Base-by-base conservation (phyloP, 2,888 invertebrate species). In the Thymelicus sylvestris region DNA sequence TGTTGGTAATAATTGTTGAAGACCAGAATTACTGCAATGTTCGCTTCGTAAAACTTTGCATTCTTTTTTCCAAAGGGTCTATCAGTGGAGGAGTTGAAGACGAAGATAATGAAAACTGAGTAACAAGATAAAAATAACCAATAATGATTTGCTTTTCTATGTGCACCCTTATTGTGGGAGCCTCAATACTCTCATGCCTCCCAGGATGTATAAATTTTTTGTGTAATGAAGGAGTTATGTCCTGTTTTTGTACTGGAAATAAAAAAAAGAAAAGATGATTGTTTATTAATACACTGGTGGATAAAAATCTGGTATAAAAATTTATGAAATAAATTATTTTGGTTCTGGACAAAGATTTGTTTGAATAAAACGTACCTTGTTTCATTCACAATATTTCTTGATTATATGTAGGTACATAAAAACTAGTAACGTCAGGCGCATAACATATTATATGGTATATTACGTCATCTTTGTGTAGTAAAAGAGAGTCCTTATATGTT, bases 1-100 rank as follows among this genome's bases (percentile, higher is more conserved):
- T 7, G 6, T 70, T 83, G 83, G 83, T 84, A 85, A 84, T 81
- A 84, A 87, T 88, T 87, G 87, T 88, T 88, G 87, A 87, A 89
- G 87, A 81, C 74, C 75, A 48, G 57, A 50, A 75, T 75, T 10
- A 70, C 65, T 66, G 57, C 39, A 59, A 60, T 71, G 72, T 74
- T 76, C 65, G 75, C 79, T 83, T 86, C 86, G 88, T 89, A 86
- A 87, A 85, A 82, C 85, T 81, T 83, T 86, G 81, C 77, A 83
- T 83, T 86, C 74, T 80, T 82, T 77, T 80, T 82, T 81, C 77
- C 77, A 61, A 83, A 85, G 86, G 86, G 76, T 74, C 78, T 79
- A 77, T 70, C 74, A 74, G 74, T 67, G 72, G 74, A 77, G 74
- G 73, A 70, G 66, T 79, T 77, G 80, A 77, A 44, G 39, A 39